Evolutionary conservation across 2,113 vertebrate species (phyloP).

Genomic region (Melanostigma gelatinosum): DNA sequence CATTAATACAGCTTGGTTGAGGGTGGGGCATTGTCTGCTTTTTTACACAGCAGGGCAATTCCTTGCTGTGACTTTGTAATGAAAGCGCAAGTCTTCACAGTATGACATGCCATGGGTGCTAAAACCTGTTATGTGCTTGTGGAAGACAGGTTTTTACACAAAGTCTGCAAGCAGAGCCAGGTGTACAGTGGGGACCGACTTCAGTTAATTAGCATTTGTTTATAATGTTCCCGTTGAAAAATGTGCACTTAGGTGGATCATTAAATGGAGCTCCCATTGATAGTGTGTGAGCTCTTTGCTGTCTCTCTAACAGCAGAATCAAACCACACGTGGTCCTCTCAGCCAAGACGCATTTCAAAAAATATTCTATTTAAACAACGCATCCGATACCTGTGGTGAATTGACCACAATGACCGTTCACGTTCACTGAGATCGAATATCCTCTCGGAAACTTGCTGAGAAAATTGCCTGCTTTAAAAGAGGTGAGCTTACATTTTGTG

Average conservation of each 20-base stretch:
- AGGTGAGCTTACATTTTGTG: constrained; percentile 22
- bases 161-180: not conserved
- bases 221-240: constrained; percentile 3
- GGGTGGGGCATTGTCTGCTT: constrained; percentile 2
- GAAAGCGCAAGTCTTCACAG: constrained; percentile 24
- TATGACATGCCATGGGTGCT: constrained; percentile 1
- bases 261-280: constrained; percentile 36
- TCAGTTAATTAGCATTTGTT: constrained; percentile 9
- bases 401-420: constrained; percentile 28
- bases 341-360: not conserved
- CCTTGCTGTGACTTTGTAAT: constrained; percentile 41
- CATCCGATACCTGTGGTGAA: constrained; percentile 23
- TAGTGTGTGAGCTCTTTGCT: not conserved
- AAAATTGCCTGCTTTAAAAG: constrained; percentile 27
- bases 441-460: not conserved
- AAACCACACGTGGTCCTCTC: constrained; percentile 22
- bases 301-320: constrained; percentile 20
- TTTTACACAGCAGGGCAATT: constrained; percentile 11
- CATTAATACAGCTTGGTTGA: constrained; percentile 1
- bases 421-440: constrained; percentile 17
- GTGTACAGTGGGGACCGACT: not conserved
- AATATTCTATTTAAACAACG: constrained; percentile 14
- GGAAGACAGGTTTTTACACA: not conserved
- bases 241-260: constrained; percentile 2
- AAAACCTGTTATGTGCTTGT: not conserved